These are phyloP conservation scores for Holocentrus rufus DNA, from an alignment of 2,797 vertebrate species.

Conservation along the genomic window DNA sequence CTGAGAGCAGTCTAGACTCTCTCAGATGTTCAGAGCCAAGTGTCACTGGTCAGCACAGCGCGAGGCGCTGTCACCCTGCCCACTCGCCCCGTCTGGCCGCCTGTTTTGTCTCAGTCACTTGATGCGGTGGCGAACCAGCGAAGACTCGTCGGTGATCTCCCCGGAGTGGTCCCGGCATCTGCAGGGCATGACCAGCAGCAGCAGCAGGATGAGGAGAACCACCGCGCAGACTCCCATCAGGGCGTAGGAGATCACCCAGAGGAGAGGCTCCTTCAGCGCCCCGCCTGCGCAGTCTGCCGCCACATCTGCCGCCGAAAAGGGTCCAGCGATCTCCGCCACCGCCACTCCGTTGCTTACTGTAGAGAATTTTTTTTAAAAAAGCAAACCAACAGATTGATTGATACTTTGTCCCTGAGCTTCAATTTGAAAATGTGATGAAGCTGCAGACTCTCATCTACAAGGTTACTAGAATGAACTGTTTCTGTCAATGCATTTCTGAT, in stretches of 20 bases:
- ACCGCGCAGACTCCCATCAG: conserved; percentile 90
- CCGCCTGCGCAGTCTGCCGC: conserved; percentile 85
- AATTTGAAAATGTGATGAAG: too few relatives aligned
- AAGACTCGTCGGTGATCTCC: conserved; percentile 93
- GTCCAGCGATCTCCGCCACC: conserved; percentile 90
- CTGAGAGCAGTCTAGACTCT: conserved; percentile 41
- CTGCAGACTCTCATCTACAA: too few relatives aligned
- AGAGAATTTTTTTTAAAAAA: neutral
- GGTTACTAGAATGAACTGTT: too few relatives aligned
- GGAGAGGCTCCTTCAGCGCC: conserved; percentile 80
- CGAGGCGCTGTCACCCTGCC: conserved; percentile 20
- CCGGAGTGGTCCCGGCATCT: conserved; percentile 73
- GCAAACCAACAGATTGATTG: too few relatives aligned
- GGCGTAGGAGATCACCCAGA: conserved; percentile 93
- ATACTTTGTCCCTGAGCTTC: too few relatives aligned
- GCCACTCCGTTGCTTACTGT: conserved; percentile 82
- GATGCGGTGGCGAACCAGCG: conserved; percentile 93
- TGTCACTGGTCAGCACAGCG: conserved; percentile 22
- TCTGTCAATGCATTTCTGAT: too few relatives aligned
- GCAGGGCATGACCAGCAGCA: conserved; percentile 86
- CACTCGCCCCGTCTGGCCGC: conserved; percentile 14
- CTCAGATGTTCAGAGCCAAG: conserved; percentile 18
- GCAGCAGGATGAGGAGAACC: conserved; percentile 85
- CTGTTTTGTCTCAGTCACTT: conserved; percentile 84
- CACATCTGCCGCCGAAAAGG: conserved; percentile 87